These are phyloP conservation scores for Diabrotica virgifera DNA, from an alignment of 1,140 invertebrate species.

Conservation along the genomic window DNA sequence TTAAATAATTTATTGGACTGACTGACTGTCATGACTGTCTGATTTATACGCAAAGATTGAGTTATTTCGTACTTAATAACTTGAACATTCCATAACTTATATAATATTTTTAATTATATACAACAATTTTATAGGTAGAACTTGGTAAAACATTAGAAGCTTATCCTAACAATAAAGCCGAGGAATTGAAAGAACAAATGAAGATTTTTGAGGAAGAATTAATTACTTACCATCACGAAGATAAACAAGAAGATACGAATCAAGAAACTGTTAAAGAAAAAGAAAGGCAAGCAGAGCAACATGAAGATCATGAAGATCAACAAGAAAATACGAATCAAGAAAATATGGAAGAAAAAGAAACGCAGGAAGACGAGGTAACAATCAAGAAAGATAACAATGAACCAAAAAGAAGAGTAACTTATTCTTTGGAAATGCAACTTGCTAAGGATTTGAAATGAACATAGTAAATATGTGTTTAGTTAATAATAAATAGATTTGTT, in stretches of 20 bases:
- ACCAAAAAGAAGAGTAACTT: conserved; percentile 29
- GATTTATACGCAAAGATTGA: too few species aligned
- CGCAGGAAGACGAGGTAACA: conserved; percentile 11
- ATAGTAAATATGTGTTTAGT: too few species aligned
- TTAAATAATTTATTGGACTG: too few species aligned
- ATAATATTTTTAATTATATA: too few species aligned
- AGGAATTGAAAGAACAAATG: background rate
- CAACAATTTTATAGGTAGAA: too few species aligned
- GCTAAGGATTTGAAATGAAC: conserved; percentile 25
- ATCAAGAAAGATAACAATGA: conserved; percentile 6
- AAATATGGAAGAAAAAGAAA: background rate
- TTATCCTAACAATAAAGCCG: too few species aligned
- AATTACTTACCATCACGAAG: background rate
- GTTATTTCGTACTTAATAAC: too few species aligned
- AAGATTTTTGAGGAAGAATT: background rate
- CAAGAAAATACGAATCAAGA: conserved; percentile 21
- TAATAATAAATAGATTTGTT: too few species aligned
- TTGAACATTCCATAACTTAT: too few species aligned
- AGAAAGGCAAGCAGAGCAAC: conserved; percentile 7
- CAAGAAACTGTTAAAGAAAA: background rate
- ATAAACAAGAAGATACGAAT: background rate
- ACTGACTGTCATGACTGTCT: too few species aligned
- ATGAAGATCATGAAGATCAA: conserved; percentile 3
- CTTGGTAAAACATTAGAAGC: too few species aligned
- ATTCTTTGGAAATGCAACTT: conserved; percentile 43